These are phyloP conservation scores for Trichopoda pennipes DNA, from an alignment of 2,888 invertebrate genomes.

Conservation along the genomic window DNA sequence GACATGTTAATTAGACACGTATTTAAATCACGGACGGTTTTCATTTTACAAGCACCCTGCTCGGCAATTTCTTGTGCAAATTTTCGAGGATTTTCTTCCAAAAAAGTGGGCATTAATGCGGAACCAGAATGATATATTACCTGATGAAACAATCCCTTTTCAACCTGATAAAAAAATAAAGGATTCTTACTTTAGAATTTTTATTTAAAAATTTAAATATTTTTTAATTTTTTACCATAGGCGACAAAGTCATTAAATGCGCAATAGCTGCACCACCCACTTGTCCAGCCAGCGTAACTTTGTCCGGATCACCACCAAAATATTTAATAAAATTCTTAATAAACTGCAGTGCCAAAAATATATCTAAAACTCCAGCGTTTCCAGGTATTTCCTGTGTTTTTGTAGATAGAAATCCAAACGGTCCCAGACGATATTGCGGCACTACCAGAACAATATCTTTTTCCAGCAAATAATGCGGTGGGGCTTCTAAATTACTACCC, in stretches of 20 bases:
- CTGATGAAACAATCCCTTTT: conserved; percentile 75
- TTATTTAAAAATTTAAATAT: too few relatives aligned
- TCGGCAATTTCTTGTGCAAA: conserved; percentile 80
- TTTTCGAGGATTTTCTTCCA: conserved; percentile 81
- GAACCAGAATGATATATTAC: conserved; percentile 83
- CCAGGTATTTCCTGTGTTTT: conserved; percentile 82
- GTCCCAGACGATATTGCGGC: conserved; percentile 82
- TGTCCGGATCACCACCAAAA: conserved; percentile 82
- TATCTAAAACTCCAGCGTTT: conserved; percentile 83
- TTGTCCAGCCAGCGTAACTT: conserved; percentile 16
- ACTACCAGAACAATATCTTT: conserved; percentile 82
- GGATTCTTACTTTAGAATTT: too few relatives aligned
- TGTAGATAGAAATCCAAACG: conserved; percentile 82
- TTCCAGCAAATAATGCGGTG: conserved; percentile 81
- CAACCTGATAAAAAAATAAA: too few relatives aligned
- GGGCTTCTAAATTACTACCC: conserved; percentile 79
- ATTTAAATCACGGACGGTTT: conserved; percentile 75
- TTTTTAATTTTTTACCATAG: too few relatives aligned
- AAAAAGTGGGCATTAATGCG: conserved; percentile 81
- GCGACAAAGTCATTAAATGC: background rate
- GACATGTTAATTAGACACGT: conserved; percentile 76
- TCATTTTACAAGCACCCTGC: conserved; percentile 75
- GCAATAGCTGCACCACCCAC: background rate
- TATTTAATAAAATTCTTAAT: conserved; percentile 80
- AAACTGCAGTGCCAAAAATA: conserved; percentile 82